Evolutionary conservation across 2,888 invertebrate species (phyloP).

Genomic region (Himalopsyche tibetana): DNA sequence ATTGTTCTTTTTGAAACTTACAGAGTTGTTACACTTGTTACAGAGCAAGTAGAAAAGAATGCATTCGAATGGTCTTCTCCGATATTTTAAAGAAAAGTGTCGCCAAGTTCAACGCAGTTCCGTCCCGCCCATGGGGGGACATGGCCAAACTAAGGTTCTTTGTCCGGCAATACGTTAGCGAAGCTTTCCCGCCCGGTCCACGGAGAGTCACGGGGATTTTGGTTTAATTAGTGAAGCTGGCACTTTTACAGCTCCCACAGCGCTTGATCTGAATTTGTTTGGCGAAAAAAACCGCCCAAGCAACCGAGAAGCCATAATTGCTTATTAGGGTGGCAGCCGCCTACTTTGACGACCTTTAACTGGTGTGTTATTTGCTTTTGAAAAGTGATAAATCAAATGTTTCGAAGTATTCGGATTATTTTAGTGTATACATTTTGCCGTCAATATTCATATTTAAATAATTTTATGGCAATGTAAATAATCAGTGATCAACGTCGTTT

Average conservation of each 20-base stretch:
- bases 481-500: too few relatives aligned
- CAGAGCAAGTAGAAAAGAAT: too few relatives aligned
- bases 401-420: background rate
- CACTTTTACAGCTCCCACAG: conserved; percentile 38
- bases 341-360: background rate
- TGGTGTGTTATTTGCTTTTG: background rate
- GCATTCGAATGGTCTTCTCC: too few relatives aligned
- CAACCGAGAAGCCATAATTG: conserved; percentile 23
- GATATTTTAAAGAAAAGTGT: too few relatives aligned
- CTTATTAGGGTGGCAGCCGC: background rate
- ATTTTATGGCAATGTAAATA: too few relatives aligned
- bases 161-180: conserved; percentile 31
- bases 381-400: background rate
- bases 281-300: conserved; percentile 27
- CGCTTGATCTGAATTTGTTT: conserved; percentile 18
- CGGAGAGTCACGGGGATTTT: conserved; percentile 29
- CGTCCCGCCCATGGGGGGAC: background rate
- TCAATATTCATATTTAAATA: too few relatives aligned
- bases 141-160: conserved; percentile 31
- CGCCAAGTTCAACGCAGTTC: background rate
- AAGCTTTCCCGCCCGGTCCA: conserved; percentile 3
- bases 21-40: too few relatives aligned
- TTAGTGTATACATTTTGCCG: background rate
- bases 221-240: conserved; percentile 35
- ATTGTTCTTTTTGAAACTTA: too few relatives aligned